These are phyloP conservation scores for Bombus ignitus DNA, from an alignment of 1,140 invertebrate genomes.

Conservation along the genomic window DNA sequence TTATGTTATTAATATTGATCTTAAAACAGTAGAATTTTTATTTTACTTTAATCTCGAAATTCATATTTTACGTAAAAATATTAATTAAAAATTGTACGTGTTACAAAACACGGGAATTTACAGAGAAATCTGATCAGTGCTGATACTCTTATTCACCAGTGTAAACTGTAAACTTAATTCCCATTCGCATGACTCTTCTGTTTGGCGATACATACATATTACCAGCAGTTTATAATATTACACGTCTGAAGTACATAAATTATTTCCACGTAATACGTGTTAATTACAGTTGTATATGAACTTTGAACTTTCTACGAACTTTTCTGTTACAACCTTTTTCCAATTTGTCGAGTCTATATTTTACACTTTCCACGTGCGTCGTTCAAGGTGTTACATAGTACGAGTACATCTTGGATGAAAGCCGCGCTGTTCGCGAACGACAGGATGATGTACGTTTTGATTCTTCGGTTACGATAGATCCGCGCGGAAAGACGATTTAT, in stretches of 20 bases:
- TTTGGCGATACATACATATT: neutral
- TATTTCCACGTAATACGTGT: neutral
- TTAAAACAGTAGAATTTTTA: no score
- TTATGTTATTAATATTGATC: no score
- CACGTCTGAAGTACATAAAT: neutral
- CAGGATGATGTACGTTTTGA: conserved; percentile 41
- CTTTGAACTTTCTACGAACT: neutral
- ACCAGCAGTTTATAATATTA: neutral
- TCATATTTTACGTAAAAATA: no score
- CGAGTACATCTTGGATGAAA: neutral
- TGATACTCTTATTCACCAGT: neutral
- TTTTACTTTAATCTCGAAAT: no score
- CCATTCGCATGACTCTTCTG: neutral
- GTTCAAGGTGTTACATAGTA: neutral
- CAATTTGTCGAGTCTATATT: neutral
- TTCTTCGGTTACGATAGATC: conserved; percentile 38
- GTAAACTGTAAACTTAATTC: neutral
- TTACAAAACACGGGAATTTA: neutral
- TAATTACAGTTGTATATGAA: neutral
- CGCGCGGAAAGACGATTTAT: conserved; percentile 46
- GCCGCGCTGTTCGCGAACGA: conserved; percentile 19
- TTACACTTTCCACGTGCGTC: no score
- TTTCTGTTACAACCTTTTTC: neutral
- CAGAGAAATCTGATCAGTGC: no score
- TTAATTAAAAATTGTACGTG: neutral